Evolutionary conservation across 2,113 vertebrate species (phyloP).

Genomic region (Poeciliopsis prolifica): DNA sequence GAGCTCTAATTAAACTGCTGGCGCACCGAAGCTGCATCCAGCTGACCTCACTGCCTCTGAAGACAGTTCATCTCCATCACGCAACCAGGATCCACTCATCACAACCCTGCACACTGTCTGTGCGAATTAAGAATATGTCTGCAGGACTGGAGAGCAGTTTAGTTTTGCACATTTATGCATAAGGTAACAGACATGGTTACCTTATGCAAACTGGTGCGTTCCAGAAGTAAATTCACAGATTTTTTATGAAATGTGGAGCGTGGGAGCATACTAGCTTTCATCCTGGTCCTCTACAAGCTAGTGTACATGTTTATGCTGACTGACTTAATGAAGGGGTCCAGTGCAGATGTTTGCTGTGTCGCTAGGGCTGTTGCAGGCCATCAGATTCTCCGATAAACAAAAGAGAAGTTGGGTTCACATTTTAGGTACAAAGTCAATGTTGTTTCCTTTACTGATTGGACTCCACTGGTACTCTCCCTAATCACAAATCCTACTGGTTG

Average conservation of each 20-base stretch:
- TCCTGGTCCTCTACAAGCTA: not conserved
- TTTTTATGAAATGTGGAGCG: too few relatives aligned
- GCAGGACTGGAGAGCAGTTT: slow-evolving; percentile 13
- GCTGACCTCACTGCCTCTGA: slow-evolving; percentile 45
- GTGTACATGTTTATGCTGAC: not conserved
- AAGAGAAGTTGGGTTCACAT: too few relatives aligned
- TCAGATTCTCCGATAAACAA: too few relatives aligned
- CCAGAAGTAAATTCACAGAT: too few relatives aligned
- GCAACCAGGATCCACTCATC: slow-evolving; percentile 50
- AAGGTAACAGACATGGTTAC: not conserved
- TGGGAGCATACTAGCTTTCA: too few relatives aligned
- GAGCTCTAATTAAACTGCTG: slow-evolving; percentile 60
- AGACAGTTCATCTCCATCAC: slow-evolving; percentile 50
- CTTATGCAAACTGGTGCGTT: not conserved
- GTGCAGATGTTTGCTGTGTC: too few relatives aligned
- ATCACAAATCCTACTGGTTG: not conserved
- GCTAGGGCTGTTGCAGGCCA: too few relatives aligned
- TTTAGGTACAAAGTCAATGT: too few relatives aligned
- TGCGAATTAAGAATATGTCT: slow-evolving; percentile 32
- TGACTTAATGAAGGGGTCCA: too few relatives aligned
- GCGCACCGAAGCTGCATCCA: slow-evolving; percentile 43
- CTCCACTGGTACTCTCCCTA: not conserved
- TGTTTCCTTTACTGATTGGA: too few relatives aligned
- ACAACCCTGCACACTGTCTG: slow-evolving; percentile 30
- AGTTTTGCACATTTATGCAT: slow-evolving; percentile 9